Conservation (phyloP, 2,797 vertebrate genomes). For the Cygnus olor region DNA sequence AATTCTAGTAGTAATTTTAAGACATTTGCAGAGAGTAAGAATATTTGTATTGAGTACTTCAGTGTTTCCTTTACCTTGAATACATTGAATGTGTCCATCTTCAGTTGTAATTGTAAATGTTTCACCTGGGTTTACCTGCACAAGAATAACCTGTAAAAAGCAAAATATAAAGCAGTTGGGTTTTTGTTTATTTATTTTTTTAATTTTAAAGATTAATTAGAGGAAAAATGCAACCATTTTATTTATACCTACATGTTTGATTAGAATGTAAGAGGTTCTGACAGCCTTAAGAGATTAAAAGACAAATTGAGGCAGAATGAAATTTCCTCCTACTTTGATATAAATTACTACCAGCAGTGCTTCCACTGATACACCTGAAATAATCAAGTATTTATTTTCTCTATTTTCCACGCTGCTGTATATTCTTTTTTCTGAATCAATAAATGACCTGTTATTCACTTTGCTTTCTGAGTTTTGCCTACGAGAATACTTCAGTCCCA, state of each 20-base stretch:
- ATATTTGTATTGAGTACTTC: background rate
- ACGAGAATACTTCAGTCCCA: background rate
- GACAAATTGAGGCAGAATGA: background rate
- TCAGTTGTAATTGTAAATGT: conserved; percentile 85
- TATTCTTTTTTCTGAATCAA: background rate
- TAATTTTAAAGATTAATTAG: background rate
- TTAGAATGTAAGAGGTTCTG: background rate
- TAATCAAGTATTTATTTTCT: background rate
- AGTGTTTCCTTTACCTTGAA: conserved; percentile 78
- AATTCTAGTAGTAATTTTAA: background rate
- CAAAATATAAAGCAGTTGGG: background rate
- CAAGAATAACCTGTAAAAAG: conserved; percentile 81
- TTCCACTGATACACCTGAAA: background rate
- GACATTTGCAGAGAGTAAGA: background rate
- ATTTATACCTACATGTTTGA: background rate
- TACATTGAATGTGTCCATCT: conserved; percentile 83
- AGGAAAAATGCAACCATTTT: fast-evolving
- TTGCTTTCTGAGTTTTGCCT: background rate
- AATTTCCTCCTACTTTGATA: background rate
- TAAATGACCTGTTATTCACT: background rate
- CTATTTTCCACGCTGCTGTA: background rate
- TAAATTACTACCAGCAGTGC: background rate
- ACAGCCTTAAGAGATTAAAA: background rate
- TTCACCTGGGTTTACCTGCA: conserved; percentile 86
- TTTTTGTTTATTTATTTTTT: background rate